Evolutionary conservation across 2,797 vertebrate genomes (phyloP).

Genomic region (Meda fulgida): DNA sequence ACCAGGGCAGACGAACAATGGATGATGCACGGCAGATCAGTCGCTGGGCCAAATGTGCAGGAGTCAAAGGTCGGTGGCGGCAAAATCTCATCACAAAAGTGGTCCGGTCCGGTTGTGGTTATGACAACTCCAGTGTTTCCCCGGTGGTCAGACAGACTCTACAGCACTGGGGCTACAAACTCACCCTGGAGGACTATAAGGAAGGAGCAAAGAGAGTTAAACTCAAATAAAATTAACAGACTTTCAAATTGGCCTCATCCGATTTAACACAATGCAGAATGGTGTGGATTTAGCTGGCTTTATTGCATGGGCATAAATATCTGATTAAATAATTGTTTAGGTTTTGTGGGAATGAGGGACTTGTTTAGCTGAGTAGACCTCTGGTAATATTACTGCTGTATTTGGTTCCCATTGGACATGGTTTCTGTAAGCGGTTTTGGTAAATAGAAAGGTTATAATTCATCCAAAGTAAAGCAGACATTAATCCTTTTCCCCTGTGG

Average conservation of each 20-base stretch:
- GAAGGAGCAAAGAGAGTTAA: conserved; percentile 55
- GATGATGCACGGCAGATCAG: conserved; percentile 58
- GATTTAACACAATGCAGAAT: not conserved
- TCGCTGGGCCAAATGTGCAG: conserved; percentile 58
- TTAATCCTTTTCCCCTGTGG: not conserved
- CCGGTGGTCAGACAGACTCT: conserved; percentile 60
- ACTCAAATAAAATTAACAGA: conserved; percentile 10
- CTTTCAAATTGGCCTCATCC: not conserved
- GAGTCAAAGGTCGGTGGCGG: conserved; percentile 57
- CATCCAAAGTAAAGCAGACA: not conserved
- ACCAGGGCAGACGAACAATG: conserved; percentile 52
- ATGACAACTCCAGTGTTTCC: conserved; percentile 53
- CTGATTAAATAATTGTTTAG: not conserved
- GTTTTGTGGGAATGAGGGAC: not conserved
- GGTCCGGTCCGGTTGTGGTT: conserved; percentile 51
- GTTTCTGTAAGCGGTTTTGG: not conserved
- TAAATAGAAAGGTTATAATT: not conserved
- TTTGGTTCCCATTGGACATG: not conserved
- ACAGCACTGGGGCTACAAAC: conserved; percentile 60
- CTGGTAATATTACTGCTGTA: not conserved
- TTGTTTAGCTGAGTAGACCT: not conserved
- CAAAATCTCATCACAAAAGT: conserved; percentile 60
- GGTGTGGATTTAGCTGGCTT: not conserved
- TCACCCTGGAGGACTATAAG: conserved; percentile 54
- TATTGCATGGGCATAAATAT: not conserved